These are phyloP conservation scores for Peromyscus maniculatus DNA, from an alignment of 2,113 vertebrate species.

Conservation along the genomic window DNA sequence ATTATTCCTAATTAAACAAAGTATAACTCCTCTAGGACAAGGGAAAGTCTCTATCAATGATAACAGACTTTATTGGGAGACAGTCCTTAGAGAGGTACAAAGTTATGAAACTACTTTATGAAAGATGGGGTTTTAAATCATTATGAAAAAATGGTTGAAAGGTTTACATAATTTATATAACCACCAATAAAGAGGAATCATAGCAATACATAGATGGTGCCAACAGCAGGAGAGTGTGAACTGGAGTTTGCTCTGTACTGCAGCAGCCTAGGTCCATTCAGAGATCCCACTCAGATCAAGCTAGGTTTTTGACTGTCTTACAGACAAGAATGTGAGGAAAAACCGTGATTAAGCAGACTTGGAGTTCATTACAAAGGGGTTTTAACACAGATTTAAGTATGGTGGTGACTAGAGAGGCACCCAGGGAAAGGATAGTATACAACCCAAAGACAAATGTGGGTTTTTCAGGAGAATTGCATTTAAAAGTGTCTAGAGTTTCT, in stretches of 20 bases:
- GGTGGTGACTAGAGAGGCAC: not conserved
- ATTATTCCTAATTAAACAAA: conserved; percentile 66
- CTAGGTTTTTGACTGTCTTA: not conserved
- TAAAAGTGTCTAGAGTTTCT: not conserved
- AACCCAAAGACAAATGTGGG: not conserved
- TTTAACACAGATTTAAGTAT: not conserved
- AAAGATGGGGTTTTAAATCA: conserved; percentile 37
- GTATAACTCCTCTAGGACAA: conserved; percentile 31
- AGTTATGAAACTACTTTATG: conserved; percentile 43
- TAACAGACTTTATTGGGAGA: conserved; percentile 8
- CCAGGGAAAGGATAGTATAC: not conserved
- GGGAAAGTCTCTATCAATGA: not conserved
- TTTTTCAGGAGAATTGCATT: not conserved
- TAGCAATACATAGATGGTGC: not conserved
- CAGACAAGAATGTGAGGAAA: not conserved
- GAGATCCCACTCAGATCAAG: not conserved
- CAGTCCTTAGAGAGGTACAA: not conserved
- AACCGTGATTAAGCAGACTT: not conserved
- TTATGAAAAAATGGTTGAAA: not conserved
- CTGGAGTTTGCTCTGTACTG: not conserved
- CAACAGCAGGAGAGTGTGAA: not conserved
- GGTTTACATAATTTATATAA: not conserved
- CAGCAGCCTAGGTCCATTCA: not conserved
- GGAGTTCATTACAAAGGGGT: not conserved
- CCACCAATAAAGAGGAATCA: not conserved